A percentile compares a stretch with the other conserved stretches of the same genome.
phyloP scores from a whole-genome alignment of 2,113 vertebrate genomes.

The Tetraodon nigroviridis region DNA sequence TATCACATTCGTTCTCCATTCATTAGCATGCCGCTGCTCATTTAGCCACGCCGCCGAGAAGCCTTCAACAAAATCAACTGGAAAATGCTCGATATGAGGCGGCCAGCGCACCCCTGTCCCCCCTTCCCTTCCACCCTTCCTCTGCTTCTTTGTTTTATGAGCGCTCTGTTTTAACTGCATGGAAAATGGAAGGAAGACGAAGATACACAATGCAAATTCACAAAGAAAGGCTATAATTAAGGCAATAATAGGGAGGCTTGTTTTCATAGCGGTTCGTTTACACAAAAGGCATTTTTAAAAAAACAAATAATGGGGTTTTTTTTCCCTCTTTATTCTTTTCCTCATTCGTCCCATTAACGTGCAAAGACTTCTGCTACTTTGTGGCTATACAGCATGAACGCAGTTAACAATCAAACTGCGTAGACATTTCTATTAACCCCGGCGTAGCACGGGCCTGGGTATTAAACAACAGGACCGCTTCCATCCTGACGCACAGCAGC shows the following conservation, averaged over 20 bases:
- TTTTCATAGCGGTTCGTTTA: conserved; percentile 76
- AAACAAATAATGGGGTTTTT: conserved; percentile 37
- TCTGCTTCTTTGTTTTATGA: conserved; percentile 38
- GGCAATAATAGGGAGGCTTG: conserved; percentile 69
- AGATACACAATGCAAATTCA: conserved; percentile 75
- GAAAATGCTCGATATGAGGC: conserved; percentile 69
- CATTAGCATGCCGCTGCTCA: conserved; percentile 72
- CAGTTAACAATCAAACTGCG: conserved; percentile 25
- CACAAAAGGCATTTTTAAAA: conserved; percentile 50
- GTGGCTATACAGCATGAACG: conserved; percentile 28
- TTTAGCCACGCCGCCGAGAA: conserved; percentile 70
- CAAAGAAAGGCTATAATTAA: conserved; percentile 72
- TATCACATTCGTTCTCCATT: conserved; percentile 66
- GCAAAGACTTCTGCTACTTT: conserved; percentile 32
- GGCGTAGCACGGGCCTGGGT: conserved; percentile 12
- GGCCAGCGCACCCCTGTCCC: conserved; percentile 25
- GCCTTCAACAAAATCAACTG: conserved; percentile 72
- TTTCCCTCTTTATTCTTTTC: background rate
- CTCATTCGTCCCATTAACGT: conserved; percentile 9
- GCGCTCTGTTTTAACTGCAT: conserved; percentile 49
- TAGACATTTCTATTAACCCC: conserved; percentile 40
- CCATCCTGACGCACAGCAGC: background rate
- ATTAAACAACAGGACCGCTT: conserved; percentile 8
- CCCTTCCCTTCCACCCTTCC: conserved; percentile 25
- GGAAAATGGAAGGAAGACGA: conserved; percentile 59